phyloP scores from a whole-genome alignment of 2,888 invertebrate species.

The Pristionchus fissidentatus region DNA sequence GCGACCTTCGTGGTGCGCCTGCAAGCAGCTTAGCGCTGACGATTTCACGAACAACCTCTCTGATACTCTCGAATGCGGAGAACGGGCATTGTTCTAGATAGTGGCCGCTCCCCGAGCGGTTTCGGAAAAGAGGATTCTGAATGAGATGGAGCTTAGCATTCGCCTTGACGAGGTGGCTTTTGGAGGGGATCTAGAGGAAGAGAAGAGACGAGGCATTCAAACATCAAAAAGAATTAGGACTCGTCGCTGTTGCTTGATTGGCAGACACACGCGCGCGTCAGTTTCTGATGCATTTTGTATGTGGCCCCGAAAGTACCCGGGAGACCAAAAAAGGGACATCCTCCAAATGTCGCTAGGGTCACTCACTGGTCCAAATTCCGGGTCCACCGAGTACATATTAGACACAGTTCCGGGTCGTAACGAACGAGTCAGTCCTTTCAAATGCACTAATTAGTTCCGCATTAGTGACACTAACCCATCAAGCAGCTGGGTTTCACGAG shows the following conservation, averaged over 20 bases:
- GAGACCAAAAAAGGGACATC: too few relatives aligned
- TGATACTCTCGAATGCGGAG: neutral
- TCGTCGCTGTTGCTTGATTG: constrained; percentile 7
- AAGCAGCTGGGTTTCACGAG: constrained; percentile 4
- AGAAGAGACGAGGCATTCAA: neutral
- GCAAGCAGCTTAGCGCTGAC: too few relatives aligned
- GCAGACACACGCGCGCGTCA: neutral
- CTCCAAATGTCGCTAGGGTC: too few relatives aligned
- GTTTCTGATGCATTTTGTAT: constrained; percentile 39
- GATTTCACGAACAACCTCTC: too few relatives aligned
- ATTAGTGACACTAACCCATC: neutral
- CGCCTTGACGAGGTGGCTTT: neutral
- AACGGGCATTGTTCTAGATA: neutral
- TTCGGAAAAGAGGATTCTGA: neutral
- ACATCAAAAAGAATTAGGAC: constrained; percentile 1
- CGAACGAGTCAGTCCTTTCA: neutral
- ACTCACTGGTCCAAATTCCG: too few relatives aligned
- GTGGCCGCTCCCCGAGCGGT: too few relatives aligned
- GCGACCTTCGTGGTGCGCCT: too few relatives aligned
- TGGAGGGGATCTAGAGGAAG: neutral
- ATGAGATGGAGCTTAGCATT: too few relatives aligned
- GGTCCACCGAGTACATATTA: too few relatives aligned
- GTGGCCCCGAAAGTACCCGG: too few relatives aligned
- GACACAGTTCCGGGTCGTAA: neutral
- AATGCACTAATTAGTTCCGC: neutral